Conservation (phyloP, 2,888 invertebrate genomes). For the Apamea anceps region DNA sequence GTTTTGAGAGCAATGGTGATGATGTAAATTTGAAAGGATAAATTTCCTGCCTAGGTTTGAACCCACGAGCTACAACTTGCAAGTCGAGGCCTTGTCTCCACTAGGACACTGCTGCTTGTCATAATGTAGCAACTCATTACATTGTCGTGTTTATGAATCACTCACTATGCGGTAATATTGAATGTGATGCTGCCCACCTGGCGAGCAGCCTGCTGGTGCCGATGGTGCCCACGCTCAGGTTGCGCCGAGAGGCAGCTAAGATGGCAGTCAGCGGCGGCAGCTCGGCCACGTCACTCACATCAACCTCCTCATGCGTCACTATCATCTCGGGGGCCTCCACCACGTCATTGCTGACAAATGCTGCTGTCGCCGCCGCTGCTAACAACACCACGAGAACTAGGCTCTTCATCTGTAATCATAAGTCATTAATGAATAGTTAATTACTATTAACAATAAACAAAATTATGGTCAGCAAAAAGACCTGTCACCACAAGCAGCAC, state of each 20-base stretch:
- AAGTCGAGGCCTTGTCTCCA: neutral
- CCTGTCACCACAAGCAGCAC: no score
- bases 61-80: neutral
- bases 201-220: constrained; percentile 1
- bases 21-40: neutral
- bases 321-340: constrained; percentile 26
- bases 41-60: neutral
- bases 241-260: neutral
- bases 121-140: neutral
- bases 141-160: neutral
- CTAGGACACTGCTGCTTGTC: neutral
- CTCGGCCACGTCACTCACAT: neutral
- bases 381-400: constrained; percentile 28
- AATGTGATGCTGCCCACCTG: constrained; percentile 5
- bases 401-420: constrained; percentile 40
- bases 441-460: neutral
- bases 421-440: neutral
- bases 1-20: neutral
- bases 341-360: constrained; percentile 20
- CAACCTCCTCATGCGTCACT: constrained; percentile 13
- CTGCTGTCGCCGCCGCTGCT: constrained; percentile 30
- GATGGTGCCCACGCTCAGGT: constrained; percentile 20
- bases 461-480: neutral
- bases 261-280: neutral
- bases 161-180: neutral